Percentiles rank a stretch among this genome's conserved stretches.
phyloP scores from a whole-genome alignment of 2,888 invertebrate species.

The Epsilonema sp. region DNA sequence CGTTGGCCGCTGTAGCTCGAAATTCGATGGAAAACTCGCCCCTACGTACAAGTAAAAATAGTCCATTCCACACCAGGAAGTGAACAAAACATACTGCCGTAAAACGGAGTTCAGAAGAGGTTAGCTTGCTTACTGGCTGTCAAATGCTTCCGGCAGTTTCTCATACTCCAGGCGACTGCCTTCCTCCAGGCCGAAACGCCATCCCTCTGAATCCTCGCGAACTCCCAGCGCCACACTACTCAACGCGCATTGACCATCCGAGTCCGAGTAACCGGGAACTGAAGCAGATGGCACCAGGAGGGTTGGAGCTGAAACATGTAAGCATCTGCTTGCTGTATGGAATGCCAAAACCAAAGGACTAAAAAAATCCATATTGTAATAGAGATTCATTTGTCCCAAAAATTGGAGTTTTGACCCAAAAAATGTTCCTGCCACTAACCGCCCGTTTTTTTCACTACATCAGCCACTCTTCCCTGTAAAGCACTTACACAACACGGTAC shows the following conservation, averaged over 20 bases:
- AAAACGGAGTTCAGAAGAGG: background rate
- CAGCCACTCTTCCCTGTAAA: too few species aligned
- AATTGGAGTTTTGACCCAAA: too few species aligned
- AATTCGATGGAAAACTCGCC: conserved; percentile 53
- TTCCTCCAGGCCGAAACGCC: conserved; percentile 28
- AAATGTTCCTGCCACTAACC: too few species aligned
- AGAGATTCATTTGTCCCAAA: too few species aligned
- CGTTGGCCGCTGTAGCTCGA: conserved; percentile 53
- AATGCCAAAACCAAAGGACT: too few species aligned
- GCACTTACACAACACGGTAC: too few species aligned
- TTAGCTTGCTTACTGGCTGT: conserved; percentile 12
- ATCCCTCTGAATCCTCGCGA: conserved; percentile 22
- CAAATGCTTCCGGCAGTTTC: conserved; percentile 19
- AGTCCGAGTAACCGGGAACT: too few species aligned
- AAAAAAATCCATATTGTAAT: too few species aligned
- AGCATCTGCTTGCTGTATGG: too few species aligned
- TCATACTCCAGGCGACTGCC: conserved; percentile 30
- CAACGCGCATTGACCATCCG: conserved; percentile 16
- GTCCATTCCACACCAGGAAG: background rate
- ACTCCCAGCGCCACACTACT: conserved; percentile 14
- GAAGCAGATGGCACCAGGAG: too few species aligned
- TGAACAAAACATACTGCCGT: background rate
- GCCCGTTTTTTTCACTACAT: too few species aligned
- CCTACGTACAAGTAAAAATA: conserved; percentile 11
- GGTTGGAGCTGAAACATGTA: too few species aligned